Conservation (phyloP, 2,888 invertebrate species). For the Conops quadrifasciatus region DNA sequence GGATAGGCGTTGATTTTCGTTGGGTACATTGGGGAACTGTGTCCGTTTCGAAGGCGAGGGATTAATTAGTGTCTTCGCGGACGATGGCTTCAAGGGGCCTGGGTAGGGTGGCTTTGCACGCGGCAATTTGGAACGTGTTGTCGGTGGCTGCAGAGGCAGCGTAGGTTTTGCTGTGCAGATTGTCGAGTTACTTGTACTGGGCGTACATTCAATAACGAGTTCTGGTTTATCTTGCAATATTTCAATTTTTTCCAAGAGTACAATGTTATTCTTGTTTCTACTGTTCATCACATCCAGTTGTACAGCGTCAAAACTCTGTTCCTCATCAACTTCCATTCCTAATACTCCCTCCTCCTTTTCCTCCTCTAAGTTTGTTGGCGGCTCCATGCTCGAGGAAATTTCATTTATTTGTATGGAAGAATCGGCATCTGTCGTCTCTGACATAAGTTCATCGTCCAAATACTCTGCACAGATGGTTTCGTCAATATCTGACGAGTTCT, state of each 20-base stretch:
- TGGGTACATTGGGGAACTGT: conserved; percentile 57
- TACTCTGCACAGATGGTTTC: conserved; percentile 35
- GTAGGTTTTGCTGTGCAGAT: no score
- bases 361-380: conserved; percentile 18
- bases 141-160: conserved; percentile 7
- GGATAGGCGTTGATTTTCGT: conserved; percentile 53
- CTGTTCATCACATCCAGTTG: background rate
- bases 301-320: background rate
- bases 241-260: conserved; percentile 43
- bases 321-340: conserved; percentile 31
- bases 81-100: conserved; percentile 2
- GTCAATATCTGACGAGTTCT: background rate
- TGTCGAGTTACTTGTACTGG: conserved; percentile 16
- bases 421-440: conserved; percentile 48
- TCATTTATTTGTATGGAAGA: conserved; percentile 73
- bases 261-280: conserved; percentile 21
- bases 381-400: conserved; percentile 70
- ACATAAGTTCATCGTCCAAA: conserved; percentile 34
- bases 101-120: background rate
- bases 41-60: conserved; percentile 40
- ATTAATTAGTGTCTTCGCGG: conserved; percentile 11
- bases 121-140: background rate
- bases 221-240: conserved; percentile 37
- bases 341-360: conserved; percentile 44
- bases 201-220: conserved; percentile 12